Evolutionary conservation across 2,113 vertebrate genomes (phyloP).

Genomic region (Trochalopteron elliotii): DNA sequence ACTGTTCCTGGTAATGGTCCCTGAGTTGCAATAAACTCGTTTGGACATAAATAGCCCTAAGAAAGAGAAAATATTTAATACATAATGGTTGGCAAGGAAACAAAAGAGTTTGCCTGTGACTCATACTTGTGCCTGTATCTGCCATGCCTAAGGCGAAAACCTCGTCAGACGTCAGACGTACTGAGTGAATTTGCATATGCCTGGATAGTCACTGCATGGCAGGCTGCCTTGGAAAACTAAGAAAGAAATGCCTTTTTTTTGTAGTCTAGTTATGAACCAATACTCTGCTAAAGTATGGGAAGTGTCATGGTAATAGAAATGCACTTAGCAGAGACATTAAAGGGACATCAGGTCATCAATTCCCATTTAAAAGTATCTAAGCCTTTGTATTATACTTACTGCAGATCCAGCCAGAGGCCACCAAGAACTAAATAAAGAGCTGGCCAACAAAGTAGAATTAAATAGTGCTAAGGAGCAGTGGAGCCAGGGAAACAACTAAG

Average conservation of each 20-base stretch:
- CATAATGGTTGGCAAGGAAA: not conserved
- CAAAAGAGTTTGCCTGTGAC: not conserved
- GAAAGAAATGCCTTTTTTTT: not conserved
- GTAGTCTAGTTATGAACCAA: not conserved
- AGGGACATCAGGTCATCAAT: not conserved
- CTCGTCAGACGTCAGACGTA: not conserved
- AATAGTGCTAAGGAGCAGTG: not conserved
- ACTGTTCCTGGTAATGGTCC: slow-evolving; percentile 96
- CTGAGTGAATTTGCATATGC: not conserved
- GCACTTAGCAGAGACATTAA: not conserved
- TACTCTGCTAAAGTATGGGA: not conserved
- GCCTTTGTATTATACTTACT: not conserved
- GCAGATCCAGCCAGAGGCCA: not conserved
- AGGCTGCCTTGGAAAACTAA: not conserved
- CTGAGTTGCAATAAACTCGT: slow-evolving; percentile 98
- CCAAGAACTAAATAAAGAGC: not conserved
- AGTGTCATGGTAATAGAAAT: not conserved
- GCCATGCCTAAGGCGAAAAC: not conserved
- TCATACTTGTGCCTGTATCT: not conserved
- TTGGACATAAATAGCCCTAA: slow-evolving; percentile 96
- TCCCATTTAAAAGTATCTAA: not conserved
- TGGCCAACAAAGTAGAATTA: not conserved
- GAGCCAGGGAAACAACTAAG: not conserved
- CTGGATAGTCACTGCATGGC: not conserved
- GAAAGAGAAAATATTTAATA: slow-evolving; percentile 27